Evolutionary conservation across 2,113 vertebrate genomes (phyloP).

Genomic region (Phalacrocorax carbo): DNA sequence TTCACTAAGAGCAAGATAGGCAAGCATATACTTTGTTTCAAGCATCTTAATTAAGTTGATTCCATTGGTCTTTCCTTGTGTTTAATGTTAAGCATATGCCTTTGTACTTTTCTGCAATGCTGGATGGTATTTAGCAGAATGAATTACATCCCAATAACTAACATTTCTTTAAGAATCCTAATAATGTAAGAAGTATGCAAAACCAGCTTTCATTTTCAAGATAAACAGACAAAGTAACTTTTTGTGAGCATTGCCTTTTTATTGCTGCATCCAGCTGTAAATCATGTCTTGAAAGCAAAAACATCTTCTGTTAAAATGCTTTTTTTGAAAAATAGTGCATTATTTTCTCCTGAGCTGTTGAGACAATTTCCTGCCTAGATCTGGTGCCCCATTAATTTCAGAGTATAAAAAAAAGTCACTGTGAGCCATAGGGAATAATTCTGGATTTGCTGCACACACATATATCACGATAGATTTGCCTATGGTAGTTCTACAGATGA

Average conservation of each 20-base stretch:
- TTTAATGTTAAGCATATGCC: not conserved
- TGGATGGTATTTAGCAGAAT: constrained; percentile 1
- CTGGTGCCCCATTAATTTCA: constrained; percentile 27
- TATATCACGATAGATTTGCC: constrained; percentile 2
- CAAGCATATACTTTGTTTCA: not conserved
- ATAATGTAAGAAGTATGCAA: constrained; percentile 14
- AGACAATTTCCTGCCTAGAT: constrained; percentile 33
- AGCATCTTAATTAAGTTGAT: not conserved
- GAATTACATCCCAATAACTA: constrained; percentile 32
- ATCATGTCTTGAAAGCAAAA: constrained; percentile 50
- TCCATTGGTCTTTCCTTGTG: not conserved
- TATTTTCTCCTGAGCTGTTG: constrained; percentile 50
- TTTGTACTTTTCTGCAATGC: not conserved
- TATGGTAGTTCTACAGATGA: not conserved
- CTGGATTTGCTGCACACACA: not conserved
- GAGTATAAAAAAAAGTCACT: not conserved
- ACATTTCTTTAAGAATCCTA: constrained; percentile 21
- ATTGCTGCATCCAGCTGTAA: constrained; percentile 55
- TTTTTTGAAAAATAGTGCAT: constrained; percentile 51
- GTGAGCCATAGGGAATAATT: not conserved
- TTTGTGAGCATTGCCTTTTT: constrained; percentile 44
- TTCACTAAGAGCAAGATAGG: not conserved
- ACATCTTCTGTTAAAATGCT: constrained; percentile 60
- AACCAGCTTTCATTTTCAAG: constrained; percentile 66
- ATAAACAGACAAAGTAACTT: constrained; percentile 59